Evolutionary conservation across 2,888 invertebrate genomes (phyloP).

Genomic region (Nebria brevicollis): DNA sequence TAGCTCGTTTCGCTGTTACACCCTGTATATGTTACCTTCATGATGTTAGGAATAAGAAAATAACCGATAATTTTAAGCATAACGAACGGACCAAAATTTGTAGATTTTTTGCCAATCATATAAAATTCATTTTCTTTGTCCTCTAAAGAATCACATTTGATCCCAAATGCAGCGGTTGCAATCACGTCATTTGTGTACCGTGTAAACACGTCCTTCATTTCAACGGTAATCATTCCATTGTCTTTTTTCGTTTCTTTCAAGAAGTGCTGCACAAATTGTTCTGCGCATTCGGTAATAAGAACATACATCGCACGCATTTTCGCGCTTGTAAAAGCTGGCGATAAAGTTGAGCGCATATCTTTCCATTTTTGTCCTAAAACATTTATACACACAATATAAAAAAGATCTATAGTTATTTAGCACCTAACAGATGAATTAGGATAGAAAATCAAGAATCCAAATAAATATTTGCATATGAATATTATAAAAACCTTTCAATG

Average conservation of each 20-base stretch:
- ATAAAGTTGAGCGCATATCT: constrained; percentile 57
- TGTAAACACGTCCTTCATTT: constrained; percentile 64
- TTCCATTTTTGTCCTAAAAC: constrained; percentile 54
- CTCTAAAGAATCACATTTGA: constrained; percentile 66
- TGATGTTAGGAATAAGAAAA: neutral
- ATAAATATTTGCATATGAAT: too few species aligned
- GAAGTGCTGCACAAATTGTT: constrained; percentile 51
- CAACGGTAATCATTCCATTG: constrained; percentile 55
- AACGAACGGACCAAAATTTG: neutral
- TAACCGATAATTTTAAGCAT: neutral
- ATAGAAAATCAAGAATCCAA: too few species aligned
- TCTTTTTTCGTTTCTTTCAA: constrained; percentile 47
- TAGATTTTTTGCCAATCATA: constrained; percentile 54
- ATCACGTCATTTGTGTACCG: constrained; percentile 71
- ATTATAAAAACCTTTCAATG: constrained; percentile 26
- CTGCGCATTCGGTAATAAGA: constrained; percentile 53
- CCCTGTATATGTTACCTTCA: neutral
- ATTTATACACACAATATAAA: too few species aligned
- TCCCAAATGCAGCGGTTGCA: constrained; percentile 68
- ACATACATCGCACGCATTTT: constrained; percentile 56
- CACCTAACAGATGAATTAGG: too few species aligned
- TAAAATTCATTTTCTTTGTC: constrained; percentile 69
- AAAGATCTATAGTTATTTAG: neutral
- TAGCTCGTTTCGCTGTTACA: too few species aligned
- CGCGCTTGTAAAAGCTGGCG: constrained; percentile 56